phyloP scores from a whole-genome alignment of 2,113 vertebrate species.

The Ceyx melanurus region DNA sequence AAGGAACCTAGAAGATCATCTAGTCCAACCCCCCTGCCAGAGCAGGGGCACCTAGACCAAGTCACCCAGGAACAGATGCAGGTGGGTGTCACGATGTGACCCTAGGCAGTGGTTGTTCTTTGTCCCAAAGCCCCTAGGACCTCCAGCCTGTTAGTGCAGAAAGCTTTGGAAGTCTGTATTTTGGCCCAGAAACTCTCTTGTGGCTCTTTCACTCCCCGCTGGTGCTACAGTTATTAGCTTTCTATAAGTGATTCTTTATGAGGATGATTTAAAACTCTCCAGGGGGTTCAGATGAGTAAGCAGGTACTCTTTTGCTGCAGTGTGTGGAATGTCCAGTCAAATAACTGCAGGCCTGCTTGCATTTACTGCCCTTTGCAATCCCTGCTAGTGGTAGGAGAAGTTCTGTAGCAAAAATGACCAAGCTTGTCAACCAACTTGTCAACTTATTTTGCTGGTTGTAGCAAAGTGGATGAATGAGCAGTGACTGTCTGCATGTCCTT shows the following conservation, averaged over 20 bases:
- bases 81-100: no score
- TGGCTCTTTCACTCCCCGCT: neutral
- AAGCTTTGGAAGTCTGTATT: neutral
- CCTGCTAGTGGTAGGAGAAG: neutral
- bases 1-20: no score
- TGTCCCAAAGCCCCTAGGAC: neutral
- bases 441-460: neutral
- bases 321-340: neutral
- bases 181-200: neutral
- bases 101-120: neutral
- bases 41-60: no score
- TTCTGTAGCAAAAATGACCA: neutral
- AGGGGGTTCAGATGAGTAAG: neutral
- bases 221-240: neutral
- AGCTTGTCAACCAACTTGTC: neutral
- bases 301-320: slow-evolving; percentile 6
- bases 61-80: no score
- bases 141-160: neutral
- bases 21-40: no score
- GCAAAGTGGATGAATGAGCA: neutral
- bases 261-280: slow-evolving; percentile 10
- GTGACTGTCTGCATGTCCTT: neutral
- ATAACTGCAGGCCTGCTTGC: neutral
- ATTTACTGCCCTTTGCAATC: neutral
- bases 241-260: slow-evolving; percentile 25